Base-by-base conservation (phyloP, 1,140 invertebrate genomes). In the Drosophila triauraria region DNA sequence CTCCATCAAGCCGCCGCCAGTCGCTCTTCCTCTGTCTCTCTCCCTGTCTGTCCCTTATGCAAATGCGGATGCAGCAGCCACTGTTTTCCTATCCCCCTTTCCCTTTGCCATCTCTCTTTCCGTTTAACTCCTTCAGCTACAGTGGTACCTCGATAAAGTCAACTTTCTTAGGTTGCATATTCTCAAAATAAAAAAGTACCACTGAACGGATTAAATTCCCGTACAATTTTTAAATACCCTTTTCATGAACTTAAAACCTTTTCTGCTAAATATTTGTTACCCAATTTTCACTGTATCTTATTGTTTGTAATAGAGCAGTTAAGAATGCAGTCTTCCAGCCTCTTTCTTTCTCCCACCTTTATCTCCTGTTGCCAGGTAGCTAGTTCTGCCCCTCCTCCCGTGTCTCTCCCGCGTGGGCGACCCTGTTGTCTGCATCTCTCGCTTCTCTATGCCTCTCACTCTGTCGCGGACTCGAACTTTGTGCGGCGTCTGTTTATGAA, bases 301-400 rank as follows among this genome's bases (percentile, higher is more conserved):
- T 80, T 80, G 62, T 70, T 60, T 38, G 64, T 85, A 85, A 85
- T 85, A 78, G 78, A 85, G 82, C 67, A 86, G 82, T 86, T 86
- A 79, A 82, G 70, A 71, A 79, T 72, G 77, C 78, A 50, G 50
- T 67, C 50, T 69, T 75, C 62, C 38, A 56, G 61, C 65, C 65
- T 67, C 15, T 30, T 44, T 57, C 17, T 15, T 38, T 46, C 61
- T 80, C 68, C 57, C 68, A 75, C 58, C 50, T 43, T 48, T 58
- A 58, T 51, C 48, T 46, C 56, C 38, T 40, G 56, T 71, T 71
- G 42, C 68, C 67, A 75, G 71, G 71, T 75, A 75, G 62, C 79
- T 54, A 30, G 44, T 23, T 25, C 20, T n/a, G 38, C 69, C 38
- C 40, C 35, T 51, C 43, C 25, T 54, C 32, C 32, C 13, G 20